Percentiles rank a stretch among this genome's conserved stretches.
Evolutionary conservation across 2,888 invertebrate genomes (phyloP).

Genomic region (Drosophila austrosaltans): DNA sequence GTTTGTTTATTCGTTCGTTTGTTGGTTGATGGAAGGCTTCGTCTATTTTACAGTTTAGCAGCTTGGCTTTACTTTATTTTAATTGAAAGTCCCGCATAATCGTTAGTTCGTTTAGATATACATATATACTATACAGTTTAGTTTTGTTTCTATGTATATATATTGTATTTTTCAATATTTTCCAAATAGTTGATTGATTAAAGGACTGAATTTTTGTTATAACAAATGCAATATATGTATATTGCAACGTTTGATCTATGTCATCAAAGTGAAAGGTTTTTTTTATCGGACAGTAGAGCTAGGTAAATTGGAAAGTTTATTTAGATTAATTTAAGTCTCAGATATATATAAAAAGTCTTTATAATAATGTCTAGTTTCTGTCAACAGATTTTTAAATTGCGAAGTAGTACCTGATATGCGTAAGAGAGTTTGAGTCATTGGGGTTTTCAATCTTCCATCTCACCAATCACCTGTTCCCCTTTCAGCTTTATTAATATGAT

Average conservation of each 20-base stretch:
- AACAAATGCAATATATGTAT: not conserved
- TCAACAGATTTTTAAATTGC: too few species aligned
- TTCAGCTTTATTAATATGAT: too few species aligned
- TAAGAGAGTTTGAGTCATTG: too few species aligned
- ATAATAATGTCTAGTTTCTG: too few species aligned
- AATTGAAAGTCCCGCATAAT: conserved; percentile 51
- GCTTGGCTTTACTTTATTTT: conserved; percentile 47
- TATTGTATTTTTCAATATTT: conserved; percentile 4
- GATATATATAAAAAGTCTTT: too few species aligned
- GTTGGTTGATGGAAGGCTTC: conserved; percentile 31
- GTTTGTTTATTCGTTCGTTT: conserved; percentile 33
- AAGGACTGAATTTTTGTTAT: not conserved
- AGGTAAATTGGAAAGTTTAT: too few species aligned
- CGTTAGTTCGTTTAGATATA: conserved; percentile 34
- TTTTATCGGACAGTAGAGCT: too few species aligned
- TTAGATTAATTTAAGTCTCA: too few species aligned
- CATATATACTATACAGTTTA: not conserved
- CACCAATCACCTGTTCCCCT: too few species aligned
- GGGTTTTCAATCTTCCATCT: too few species aligned
- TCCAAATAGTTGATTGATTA: conserved; percentile 3
- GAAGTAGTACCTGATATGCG: too few species aligned
- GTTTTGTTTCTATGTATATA: not conserved
- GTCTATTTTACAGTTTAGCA: conserved; percentile 39
- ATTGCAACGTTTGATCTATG: not conserved
- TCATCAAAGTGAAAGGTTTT: not conserved